These are phyloP conservation scores for Rhyacophila brunnea DNA, from an alignment of 1,140 invertebrate genomes.

Conservation along the genomic window DNA sequence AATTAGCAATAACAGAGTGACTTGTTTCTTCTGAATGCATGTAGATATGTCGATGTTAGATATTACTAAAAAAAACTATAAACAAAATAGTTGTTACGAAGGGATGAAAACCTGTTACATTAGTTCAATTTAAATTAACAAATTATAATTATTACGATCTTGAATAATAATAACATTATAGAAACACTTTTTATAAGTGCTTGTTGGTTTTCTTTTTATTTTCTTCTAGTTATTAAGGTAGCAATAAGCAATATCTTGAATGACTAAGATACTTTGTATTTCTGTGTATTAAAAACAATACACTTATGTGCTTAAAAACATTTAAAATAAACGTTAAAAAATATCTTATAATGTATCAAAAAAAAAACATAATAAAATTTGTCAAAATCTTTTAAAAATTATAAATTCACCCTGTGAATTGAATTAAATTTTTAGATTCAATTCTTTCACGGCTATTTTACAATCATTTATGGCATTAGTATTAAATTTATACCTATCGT, in stretches of 20 bases:
- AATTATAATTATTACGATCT: background rate
- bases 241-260: constrained; percentile 7
- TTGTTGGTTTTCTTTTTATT: background rate
- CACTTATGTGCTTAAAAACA: too few species aligned
- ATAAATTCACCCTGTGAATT: too few species aligned
- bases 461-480: too few species aligned
- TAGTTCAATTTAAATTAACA: background rate
- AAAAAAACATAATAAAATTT: too few species aligned
- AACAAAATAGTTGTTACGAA: background rate
- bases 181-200: constrained; percentile 1
- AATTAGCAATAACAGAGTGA: background rate
- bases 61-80: background rate
- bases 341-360: too few species aligned
- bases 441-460: too few species aligned
- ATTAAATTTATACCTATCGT: too few species aligned
- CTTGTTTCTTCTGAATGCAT: constrained; percentile 2
- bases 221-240: constrained; percentile 5
- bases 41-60: background rate
- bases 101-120: background rate
- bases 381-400: too few species aligned
- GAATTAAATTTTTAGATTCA: too few species aligned
- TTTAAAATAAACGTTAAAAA: too few species aligned
- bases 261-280: constrained; percentile 1
- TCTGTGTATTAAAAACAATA: background rate
- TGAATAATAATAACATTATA: background rate